phyloP scores from a whole-genome alignment of 2,113 vertebrate species.

The Macheiramphus alcinus region DNA sequence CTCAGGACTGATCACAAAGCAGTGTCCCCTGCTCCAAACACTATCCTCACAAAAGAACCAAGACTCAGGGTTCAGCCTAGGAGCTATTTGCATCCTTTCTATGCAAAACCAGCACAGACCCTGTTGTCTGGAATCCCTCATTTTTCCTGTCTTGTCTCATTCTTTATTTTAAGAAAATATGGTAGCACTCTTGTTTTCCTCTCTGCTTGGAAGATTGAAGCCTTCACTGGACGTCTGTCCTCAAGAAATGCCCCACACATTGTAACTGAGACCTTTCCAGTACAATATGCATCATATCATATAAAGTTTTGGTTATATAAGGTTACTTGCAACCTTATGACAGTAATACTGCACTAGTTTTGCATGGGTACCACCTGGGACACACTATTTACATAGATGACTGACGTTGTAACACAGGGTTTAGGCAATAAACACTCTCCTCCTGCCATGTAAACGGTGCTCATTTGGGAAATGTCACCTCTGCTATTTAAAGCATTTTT shows the following conservation, averaged over 20 bases:
- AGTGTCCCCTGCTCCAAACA: not conserved
- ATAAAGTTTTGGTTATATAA: not conserved
- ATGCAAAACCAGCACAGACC: not conserved
- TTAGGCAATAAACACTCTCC: not conserved
- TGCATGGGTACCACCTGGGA: not conserved
- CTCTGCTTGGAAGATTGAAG: not conserved
- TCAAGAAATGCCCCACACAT: not conserved
- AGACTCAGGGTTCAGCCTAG: not conserved
- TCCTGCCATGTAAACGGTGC: not conserved
- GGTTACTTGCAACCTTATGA: not conserved
- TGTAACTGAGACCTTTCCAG: not conserved
- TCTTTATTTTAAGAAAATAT: not conserved
- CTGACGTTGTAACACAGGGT: not conserved
- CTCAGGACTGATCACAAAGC: not conserved
- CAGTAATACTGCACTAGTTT: not conserved
- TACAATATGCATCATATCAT: not conserved
- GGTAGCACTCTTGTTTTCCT: not conserved
- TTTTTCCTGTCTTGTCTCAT: not conserved
- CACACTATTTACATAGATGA: not conserved
- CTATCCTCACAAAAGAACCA: not conserved
- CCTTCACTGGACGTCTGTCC: not conserved
- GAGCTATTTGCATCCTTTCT: not conserved
- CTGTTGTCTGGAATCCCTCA: not conserved
- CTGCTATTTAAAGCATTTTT: not conserved
- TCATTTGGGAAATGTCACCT: slow-evolving; percentile 19